Conservation (phyloP, 2,797 vertebrate genomes). For the Erethizon dorsatum region DNA sequence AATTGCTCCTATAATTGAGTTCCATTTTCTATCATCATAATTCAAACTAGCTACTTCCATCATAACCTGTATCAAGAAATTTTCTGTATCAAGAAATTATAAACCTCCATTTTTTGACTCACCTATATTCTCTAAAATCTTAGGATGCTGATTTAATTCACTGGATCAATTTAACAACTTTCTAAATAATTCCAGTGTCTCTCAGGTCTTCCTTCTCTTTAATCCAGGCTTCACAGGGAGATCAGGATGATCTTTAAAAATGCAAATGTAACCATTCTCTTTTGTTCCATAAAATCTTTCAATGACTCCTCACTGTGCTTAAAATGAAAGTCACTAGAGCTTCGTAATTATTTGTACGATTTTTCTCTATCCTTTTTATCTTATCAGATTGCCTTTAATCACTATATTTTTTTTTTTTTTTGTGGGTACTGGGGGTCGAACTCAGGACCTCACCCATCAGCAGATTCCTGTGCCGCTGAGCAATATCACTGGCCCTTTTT, state of each 20-base stretch:
- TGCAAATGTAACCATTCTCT: neutral
- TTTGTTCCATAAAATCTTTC: neutral
- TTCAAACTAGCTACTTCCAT: neutral
- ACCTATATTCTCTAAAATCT: neutral
- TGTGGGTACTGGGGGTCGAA: too few relatives aligned
- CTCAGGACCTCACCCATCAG: too few relatives aligned
- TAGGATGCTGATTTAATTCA: neutral
- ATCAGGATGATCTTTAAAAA: slow-evolving; percentile 41
- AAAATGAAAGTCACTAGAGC: neutral
- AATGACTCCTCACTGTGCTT: neutral
- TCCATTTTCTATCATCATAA: neutral
- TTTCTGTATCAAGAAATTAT: neutral
- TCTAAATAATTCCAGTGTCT: slow-evolving; percentile 5
- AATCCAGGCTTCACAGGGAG: neutral
- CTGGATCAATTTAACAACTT: slow-evolving; percentile 24
- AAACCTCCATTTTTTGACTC: neutral
- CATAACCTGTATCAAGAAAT: neutral
- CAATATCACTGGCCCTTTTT: too few relatives aligned
- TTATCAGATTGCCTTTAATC: neutral
- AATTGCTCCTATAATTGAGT: neutral
- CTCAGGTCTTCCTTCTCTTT: neutral
- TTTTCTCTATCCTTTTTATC: neutral
- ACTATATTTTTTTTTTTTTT: neutral
- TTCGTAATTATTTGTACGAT: neutral
- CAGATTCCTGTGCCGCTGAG: too few relatives aligned